Evolutionary conservation across 2,888 invertebrate genomes (phyloP).

Genomic region (Gisinianus flammeolus): DNA sequence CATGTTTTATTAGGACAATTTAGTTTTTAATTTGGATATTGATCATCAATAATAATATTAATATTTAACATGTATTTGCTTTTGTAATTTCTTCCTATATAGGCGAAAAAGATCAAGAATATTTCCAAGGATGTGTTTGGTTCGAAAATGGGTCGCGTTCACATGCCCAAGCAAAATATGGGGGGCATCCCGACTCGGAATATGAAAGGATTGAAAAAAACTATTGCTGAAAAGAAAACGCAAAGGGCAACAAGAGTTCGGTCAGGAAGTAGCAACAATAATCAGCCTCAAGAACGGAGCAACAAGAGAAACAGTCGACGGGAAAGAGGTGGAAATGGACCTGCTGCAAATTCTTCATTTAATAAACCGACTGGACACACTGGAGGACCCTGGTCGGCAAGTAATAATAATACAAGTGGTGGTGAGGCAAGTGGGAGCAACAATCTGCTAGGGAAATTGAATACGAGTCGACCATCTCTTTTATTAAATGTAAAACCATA

Average conservation of each 20-base stretch:
- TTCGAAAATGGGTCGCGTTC: conserved; percentile 86
- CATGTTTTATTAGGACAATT: no score
- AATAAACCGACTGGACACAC: neutral
- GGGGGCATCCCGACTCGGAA: conserved; percentile 85
- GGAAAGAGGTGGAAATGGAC: neutral
- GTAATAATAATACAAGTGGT: no score
- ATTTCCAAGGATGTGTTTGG: conserved; percentile 85
- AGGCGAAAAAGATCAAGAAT: conserved; percentile 88
- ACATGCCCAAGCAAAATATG: conserved; percentile 88
- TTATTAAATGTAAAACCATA: conserved; percentile 25
- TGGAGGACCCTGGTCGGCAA: neutral
- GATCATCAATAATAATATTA: neutral
- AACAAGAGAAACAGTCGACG: no score
- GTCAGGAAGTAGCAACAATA: neutral
- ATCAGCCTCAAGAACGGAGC: no score
- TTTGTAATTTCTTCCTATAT: conserved; percentile 36
- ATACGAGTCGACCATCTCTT: conserved; percentile 28
- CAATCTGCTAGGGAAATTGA: conserved; percentile 10
- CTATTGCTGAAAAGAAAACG: conserved; percentile 53
- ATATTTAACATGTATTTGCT: conserved; percentile 5
- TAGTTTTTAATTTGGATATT: no score
- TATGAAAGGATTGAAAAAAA: conserved; percentile 85
- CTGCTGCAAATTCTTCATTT: neutral
- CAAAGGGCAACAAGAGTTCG: conserved; percentile 42
- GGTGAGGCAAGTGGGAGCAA: neutral